Conservation (phyloP, 2,797 vertebrate species). For the Siniperca scherzeri region DNA sequence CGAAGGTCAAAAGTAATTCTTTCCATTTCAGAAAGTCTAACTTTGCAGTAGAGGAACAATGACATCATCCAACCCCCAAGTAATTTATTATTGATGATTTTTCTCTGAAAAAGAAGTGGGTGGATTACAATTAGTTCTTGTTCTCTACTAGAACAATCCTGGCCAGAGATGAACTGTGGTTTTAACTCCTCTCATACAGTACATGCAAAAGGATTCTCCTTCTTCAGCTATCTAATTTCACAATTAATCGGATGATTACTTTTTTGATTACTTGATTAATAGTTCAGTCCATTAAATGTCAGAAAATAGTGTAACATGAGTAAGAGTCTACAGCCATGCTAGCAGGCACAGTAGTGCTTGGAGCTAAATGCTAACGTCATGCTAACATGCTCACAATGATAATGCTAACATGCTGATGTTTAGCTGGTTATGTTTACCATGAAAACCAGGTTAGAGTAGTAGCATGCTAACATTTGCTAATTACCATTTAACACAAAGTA, state of each 20-base stretch:
- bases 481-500: background rate
- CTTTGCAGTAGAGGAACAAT: constrained; percentile 44
- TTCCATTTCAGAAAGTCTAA: constrained; percentile 55
- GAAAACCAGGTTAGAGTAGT: background rate
- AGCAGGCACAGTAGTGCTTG: background rate
- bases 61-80: constrained; percentile 36
- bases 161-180: background rate
- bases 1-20: constrained; percentile 59
- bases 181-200: constrained; percentile 10
- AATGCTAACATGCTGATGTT: background rate
- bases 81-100: constrained; percentile 43
- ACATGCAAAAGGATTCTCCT: background rate
- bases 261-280: background rate
- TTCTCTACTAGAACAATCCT: background rate
- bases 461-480: background rate
- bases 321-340: background rate
- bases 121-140: constrained; percentile 29
- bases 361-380: background rate
- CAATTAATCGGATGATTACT: background rate
- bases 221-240: background rate
- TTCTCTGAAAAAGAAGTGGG: constrained; percentile 15
- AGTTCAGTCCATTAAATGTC: background rate
- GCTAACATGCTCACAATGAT: background rate
- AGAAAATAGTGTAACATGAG: background rate
- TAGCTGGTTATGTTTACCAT: background rate